These are phyloP conservation scores for Temnothorax longispinosus DNA, from an alignment of 1,140 invertebrate species.

Conservation along the genomic window DNA sequence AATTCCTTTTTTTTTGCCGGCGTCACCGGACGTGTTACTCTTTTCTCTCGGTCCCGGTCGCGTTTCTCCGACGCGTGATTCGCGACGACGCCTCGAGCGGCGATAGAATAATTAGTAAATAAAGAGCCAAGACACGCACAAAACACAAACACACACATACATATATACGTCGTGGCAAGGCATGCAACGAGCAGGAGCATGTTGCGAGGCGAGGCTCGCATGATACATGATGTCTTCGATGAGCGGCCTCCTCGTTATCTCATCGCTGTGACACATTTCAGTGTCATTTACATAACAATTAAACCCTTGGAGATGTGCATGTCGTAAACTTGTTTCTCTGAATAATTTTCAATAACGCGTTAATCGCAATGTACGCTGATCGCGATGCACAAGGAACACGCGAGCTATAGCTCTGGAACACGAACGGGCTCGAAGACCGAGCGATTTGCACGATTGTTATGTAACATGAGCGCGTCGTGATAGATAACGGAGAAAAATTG, in stretches of 20 bases:
- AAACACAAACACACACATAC: not conserved
- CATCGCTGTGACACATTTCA: slow-evolving; percentile 5
- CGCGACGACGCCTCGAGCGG: not conserved
- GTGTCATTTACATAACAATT: slow-evolving; percentile 43
- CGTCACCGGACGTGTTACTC: not conserved
- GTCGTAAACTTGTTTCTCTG: not conserved
- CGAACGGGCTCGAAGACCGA: not conserved
- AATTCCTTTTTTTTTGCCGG: slow-evolving; percentile 28
- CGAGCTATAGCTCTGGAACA: not conserved
- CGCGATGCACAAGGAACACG: not conserved
- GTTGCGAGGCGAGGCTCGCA: slow-evolving; percentile 1
- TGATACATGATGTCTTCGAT: slow-evolving; percentile 3
- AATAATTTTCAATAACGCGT: not conserved
- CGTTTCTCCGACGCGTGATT: not conserved
- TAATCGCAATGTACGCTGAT: not conserved
- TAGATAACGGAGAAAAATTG: slow-evolving; percentile 38
- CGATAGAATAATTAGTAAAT: slow-evolving; percentile 52
- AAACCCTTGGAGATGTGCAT: not conserved
- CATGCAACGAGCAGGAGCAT: not conserved
- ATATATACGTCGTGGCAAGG: not conserved
- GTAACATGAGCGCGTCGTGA: slow-evolving; percentile 12
- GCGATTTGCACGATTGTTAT: slow-evolving; percentile 44
- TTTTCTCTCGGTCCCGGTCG: not conserved
- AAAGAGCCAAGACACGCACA: slow-evolving; percentile 19
- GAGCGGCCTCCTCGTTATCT: not conserved